Percentiles rank a stretch among this genome's conserved stretches.
Evolutionary conservation across 1,140 invertebrate genomes (phyloP).

Genomic region (Ceratina japonica): DNA sequence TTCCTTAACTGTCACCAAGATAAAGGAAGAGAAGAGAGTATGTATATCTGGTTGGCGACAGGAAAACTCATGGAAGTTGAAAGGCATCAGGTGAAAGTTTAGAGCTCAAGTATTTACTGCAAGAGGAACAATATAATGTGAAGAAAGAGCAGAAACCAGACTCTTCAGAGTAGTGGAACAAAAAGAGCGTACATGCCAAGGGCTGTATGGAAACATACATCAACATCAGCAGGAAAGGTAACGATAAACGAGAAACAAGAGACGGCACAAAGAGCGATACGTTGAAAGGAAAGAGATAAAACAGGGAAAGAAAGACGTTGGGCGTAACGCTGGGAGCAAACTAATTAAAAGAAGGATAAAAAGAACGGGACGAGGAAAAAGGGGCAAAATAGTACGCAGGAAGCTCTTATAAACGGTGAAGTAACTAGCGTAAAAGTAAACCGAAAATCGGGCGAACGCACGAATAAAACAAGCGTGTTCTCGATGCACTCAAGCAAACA

Average conservation of each 20-base stretch:
- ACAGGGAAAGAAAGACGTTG: not conserved
- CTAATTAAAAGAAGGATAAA: slow-evolving; percentile 21
- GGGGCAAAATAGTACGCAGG: not conserved
- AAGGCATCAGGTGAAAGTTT: not conserved
- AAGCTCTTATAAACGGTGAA: not conserved
- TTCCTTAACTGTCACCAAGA: not conserved
- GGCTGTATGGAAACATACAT: not conserved
- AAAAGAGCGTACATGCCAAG: not conserved
- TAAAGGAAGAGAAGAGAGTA: not conserved
- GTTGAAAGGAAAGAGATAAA: not conserved
- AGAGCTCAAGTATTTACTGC: not conserved
- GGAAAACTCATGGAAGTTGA: not conserved
- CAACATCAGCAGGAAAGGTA: not conserved
- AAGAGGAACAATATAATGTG: not conserved
- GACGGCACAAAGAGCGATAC: not conserved
- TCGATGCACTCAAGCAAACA: not conserved
- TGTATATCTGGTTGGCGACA: too few species aligned
- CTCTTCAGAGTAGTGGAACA: not conserved
- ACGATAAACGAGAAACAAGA: not conserved
- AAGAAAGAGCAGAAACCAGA: not conserved
- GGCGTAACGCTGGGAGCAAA: not conserved
- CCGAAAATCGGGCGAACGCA: slow-evolving; percentile 15
- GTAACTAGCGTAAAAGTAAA: not conserved
- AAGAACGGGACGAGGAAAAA: not conserved
- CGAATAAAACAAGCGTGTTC: not conserved